Evolutionary conservation across 1,140 invertebrate genomes (phyloP).

Genomic region (Epicauta chinensis): DNA sequence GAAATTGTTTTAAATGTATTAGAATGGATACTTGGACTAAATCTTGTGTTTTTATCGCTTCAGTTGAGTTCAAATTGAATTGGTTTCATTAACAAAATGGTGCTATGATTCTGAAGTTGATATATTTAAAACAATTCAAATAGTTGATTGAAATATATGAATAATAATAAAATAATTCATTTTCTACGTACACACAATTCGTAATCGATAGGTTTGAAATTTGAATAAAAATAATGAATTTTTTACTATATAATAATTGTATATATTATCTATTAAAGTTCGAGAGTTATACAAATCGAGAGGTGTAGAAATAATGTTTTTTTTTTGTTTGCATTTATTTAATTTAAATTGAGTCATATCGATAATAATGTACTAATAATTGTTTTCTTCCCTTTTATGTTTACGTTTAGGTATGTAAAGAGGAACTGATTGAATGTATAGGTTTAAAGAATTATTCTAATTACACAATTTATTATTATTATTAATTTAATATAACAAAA

Average conservation of each 20-base stretch:
- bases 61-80: no score
- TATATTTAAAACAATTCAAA: constrained; percentile 4
- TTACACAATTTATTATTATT: constrained; percentile 2
- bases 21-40: no score
- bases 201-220: not conserved
- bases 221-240: not conserved
- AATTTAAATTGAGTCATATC: not conserved
- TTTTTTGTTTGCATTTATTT: not conserved
- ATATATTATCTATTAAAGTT: not conserved
- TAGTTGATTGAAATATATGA: not conserved
- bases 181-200: no score
- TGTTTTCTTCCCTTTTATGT: no score
- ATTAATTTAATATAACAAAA: no score
- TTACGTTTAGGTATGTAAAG: constrained; percentile 3
- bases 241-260: not conserved
- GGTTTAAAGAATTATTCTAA: constrained; percentile 1
- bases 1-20: no score
- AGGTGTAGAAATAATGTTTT: not conserved
- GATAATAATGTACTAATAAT: no score
- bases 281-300: not conserved
- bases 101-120: no score
- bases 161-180: no score
- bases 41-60: no score
- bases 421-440: constrained; percentile 8
- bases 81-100: no score